These are phyloP conservation scores for Phyllotreta striolata DNA, from an alignment of 2,888 invertebrate genomes.

Conservation along the genomic window DNA sequence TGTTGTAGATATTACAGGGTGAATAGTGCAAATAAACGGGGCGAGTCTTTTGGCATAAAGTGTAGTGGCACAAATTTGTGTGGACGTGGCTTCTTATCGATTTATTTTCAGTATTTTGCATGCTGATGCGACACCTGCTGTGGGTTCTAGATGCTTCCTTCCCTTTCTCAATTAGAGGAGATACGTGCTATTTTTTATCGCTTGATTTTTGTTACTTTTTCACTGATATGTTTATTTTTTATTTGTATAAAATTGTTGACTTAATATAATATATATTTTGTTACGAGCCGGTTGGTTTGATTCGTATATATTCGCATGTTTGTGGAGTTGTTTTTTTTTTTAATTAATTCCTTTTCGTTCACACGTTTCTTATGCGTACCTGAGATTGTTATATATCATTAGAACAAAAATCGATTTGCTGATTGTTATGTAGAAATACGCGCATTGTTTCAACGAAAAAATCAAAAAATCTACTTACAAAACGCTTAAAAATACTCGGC, in stretches of 20 bases:
- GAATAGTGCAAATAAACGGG: not conserved
- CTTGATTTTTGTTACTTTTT: constrained; percentile 59
- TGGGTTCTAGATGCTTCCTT: constrained; percentile 60
- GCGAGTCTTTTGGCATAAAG: constrained; percentile 5
- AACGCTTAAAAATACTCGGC: constrained; percentile 44
- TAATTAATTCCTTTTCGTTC: not conserved
- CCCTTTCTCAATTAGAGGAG: constrained; percentile 50
- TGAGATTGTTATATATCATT: constrained; percentile 54
- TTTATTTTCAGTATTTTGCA: constrained; percentile 54
- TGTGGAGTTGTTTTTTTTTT: no score
- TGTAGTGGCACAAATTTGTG: constrained; percentile 36
- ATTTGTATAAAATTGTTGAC: constrained; percentile 61
- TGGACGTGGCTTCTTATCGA: constrained; percentile 44
- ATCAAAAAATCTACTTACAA: constrained; percentile 49
- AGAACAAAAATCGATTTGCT: constrained; percentile 43
- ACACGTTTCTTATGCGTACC: constrained; percentile 49
- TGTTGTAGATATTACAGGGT: no score
- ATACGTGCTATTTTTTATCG: constrained; percentile 54
- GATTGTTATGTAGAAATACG: constrained; percentile 45
- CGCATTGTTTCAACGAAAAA: constrained; percentile 52
- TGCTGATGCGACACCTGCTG: constrained; percentile 48
- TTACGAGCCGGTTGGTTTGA: constrained; percentile 56
- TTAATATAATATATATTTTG: constrained; percentile 70
- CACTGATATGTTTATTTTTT: constrained; percentile 59
- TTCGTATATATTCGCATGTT: constrained; percentile 33